Percentiles rank a stretch among this genome's conserved stretches.
phyloP scores from a whole-genome alignment of 2,888 invertebrate species.

The Drosophila barbarae region DNA sequence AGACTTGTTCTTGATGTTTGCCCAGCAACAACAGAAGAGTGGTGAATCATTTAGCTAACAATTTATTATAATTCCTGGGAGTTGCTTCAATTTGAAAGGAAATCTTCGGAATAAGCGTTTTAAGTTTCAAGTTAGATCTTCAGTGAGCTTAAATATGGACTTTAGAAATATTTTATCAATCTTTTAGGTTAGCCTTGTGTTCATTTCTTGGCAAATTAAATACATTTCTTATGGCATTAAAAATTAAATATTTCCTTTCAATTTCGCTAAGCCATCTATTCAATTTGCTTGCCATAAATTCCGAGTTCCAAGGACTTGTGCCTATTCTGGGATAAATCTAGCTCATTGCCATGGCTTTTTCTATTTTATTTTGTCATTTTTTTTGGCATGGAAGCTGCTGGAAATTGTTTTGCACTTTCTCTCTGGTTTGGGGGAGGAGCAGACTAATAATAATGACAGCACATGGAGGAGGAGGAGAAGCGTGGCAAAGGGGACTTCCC shows the following conservation, averaged over 20 bases:
- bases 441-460: constrained; percentile 49
- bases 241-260: constrained; percentile 28
- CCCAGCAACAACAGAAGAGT: too few species aligned
- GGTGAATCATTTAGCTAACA: too few species aligned
- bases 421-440: not conserved
- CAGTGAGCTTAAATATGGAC: not conserved
- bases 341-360: constrained; percentile 19
- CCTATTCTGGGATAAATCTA: constrained; percentile 16
- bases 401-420: constrained; percentile 63
- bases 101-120: too few species aligned
- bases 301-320: constrained; percentile 13
- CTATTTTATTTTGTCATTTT: not conserved
- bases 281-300: constrained; percentile 36
- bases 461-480: not conserved
- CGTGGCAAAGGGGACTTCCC: not conserved
- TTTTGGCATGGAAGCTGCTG: constrained; percentile 60
- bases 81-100: too few species aligned
- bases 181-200: not conserved
- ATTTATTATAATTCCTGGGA: too few species aligned
- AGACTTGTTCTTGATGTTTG: constrained; percentile 17
- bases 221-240: constrained; percentile 5
- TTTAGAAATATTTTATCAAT: not conserved
- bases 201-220: not conserved
- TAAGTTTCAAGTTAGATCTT: too few species aligned
- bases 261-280: constrained; percentile 18